Base-by-base conservation (phyloP, 2,888 invertebrate genomes). In the Keiferia lycopersicella region DNA sequence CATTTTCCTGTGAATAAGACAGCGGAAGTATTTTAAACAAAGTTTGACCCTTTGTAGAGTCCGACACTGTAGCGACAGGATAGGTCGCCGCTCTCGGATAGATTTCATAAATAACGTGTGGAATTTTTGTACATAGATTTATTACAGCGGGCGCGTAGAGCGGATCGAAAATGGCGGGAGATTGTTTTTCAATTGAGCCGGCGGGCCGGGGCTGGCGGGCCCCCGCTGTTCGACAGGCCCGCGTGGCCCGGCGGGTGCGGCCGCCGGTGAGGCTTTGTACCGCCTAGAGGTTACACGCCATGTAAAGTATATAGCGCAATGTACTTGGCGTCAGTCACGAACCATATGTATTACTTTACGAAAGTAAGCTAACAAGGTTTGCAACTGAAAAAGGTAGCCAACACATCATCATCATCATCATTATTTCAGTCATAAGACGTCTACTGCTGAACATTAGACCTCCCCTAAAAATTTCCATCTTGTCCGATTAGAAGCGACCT, bases 111-210 rank as follows among this genome's bases (percentile, higher is more conserved):
- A 91, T 90, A 91, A 87, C 84, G 87, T 87, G 90, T 89, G 88
- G 87, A 88, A 90, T 91, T 91, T 91, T 89, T 90, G 89, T 91
- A 91, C 91, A 91, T 91, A 91, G 91, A 91, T 91, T 91, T 91
- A 91, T 91, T 90, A 90, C 88, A 86, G 84, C 86, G 86, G 45
- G 22, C 41, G 60, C 41, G 50, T 50, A 34, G 61, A 61, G 61
- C 53, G 53, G 51, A 34, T 30, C 88, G 89, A 91, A 91, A 92
- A 91, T 91, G 88, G 89, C 87, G 87, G 90, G 91, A 91, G 92
- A 91, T 91, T 91, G 91, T 92, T 92, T 92, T 92, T 92, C 92
- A 92, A 92, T 92, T 92, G 90, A 87, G 88, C 87, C 80, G 82
- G 79, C 56, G 56, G 56, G 56, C 16, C 14, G 10, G 34, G 26